Evolutionary conservation across 2,888 invertebrate species (phyloP).

Genomic region (Pammene fasciana): DNA sequence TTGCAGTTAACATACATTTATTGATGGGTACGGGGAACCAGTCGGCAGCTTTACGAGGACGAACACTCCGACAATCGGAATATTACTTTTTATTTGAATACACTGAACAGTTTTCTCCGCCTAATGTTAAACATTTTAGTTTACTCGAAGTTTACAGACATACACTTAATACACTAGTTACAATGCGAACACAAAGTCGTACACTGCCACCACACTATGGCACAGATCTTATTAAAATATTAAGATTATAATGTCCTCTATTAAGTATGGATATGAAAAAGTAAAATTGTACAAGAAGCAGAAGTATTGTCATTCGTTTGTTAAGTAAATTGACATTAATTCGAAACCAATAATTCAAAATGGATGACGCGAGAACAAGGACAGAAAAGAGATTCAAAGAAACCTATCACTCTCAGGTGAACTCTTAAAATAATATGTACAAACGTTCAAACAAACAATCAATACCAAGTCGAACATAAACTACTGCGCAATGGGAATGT

Average conservation of each 20-base stretch:
- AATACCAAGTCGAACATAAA: slow-evolving; percentile 62
- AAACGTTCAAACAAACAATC: slow-evolving; percentile 78
- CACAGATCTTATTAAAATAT: slow-evolving; percentile 76
- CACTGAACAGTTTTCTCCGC: slow-evolving; percentile 60
- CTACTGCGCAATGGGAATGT: slow-evolving; percentile 52
- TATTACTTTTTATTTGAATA: slow-evolving; percentile 51
- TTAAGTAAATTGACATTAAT: slow-evolving; percentile 43
- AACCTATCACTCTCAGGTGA: slow-evolving; percentile 79
- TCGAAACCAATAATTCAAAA: slow-evolving; percentile 42
- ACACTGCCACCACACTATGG: slow-evolving; percentile 79
- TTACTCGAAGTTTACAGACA: slow-evolving; percentile 75
- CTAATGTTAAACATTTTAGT: slow-evolving; percentile 68
- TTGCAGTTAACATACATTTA: slow-evolving; percentile 51
- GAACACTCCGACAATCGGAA: slow-evolving; percentile 38
- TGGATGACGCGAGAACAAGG: slow-evolving; percentile 52
- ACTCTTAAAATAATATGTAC: slow-evolving; percentile 82
- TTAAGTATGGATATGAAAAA: slow-evolving; percentile 51
- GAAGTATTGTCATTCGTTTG: slow-evolving; percentile 40
- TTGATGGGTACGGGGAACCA: slow-evolving; percentile 42
- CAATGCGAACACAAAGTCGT: slow-evolving; percentile 72
- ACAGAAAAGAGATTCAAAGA: slow-evolving; percentile 76
- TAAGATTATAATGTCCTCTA: slow-evolving; percentile 65
- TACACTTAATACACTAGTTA: slow-evolving; percentile 72
- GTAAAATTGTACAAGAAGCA: slow-evolving; percentile 34
- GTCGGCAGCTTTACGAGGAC: slow-evolving; percentile 32